Conservation (phyloP, 2,113 vertebrate genomes). For the Xenotilapia flavipinnis region DNA sequence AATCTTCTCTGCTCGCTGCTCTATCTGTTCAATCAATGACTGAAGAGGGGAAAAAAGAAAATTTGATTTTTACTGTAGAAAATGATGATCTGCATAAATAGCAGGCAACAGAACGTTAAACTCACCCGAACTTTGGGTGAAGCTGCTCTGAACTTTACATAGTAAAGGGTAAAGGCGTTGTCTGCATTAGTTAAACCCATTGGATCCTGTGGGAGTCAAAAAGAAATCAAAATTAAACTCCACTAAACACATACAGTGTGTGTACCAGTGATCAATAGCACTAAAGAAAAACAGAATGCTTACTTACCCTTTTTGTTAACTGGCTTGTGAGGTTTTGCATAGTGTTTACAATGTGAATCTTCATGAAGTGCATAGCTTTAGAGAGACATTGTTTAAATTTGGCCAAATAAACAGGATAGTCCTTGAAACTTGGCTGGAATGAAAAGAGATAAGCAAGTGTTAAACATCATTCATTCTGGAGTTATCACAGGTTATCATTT, state of each 20-base stretch:
- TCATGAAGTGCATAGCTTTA: conserved; percentile 96
- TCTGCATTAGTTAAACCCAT: conserved; percentile 83
- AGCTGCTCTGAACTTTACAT: conserved; percentile 93
- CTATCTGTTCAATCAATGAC: conserved; percentile 95
- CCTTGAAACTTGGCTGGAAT: conserved; percentile 93
- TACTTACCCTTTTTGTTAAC: conserved; percentile 89
- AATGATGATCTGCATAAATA: not conserved
- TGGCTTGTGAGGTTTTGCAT: conserved; percentile 91
- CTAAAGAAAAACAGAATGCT: not conserved
- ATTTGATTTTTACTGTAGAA: not conserved
- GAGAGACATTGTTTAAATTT: conserved; percentile 97
- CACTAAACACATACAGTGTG: not conserved
- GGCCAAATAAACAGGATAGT: conserved; percentile 87
- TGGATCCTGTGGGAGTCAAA: conserved; percentile 75
- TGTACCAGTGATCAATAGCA: not conserved
- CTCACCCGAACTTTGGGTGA: conserved; percentile 97
- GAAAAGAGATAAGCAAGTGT: not conserved
- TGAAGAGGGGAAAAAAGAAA: conserved; percentile 31
- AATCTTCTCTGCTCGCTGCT: conserved; percentile 88
- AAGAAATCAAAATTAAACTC: not conserved
- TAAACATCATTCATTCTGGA: not conserved
- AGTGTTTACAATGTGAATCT: conserved; percentile 87
- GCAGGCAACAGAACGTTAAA: not conserved
- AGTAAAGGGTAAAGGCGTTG: conserved; percentile 96
- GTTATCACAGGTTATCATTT: not conserved